A percentile compares a stretch with the other conserved stretches of the same genome.
phyloP scores from a whole-genome alignment of 2,888 invertebrate genomes.

The Muscina levida region DNA sequence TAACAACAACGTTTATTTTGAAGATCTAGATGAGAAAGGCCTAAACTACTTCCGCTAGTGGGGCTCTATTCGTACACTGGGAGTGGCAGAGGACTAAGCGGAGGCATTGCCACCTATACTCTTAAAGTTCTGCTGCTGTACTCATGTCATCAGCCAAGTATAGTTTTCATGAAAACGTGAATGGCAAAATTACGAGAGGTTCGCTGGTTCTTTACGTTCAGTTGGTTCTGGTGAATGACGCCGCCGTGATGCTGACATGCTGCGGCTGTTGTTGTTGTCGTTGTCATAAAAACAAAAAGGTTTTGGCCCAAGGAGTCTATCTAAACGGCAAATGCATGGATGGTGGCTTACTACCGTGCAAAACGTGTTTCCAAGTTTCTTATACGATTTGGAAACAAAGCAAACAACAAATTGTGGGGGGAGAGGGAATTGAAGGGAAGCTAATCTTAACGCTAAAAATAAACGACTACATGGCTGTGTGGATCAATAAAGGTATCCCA shows the following conservation, averaged over 20 bases:
- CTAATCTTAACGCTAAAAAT: slow-evolving; percentile 8
- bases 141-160: slow-evolving; percentile 9
- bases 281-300: no score
- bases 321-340: neutral
- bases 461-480: neutral
- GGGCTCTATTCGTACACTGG: no score
- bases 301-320: neutral
- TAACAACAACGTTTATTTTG: slow-evolving; percentile 21
- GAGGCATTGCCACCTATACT: neutral
- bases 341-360: slow-evolving; percentile 25
- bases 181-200: slow-evolving; percentile 30
- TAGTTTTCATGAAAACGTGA: slow-evolving; percentile 29
- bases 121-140: neutral
- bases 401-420: neutral
- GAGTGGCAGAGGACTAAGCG: no score
- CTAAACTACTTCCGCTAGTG: slow-evolving; percentile 35
- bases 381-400: slow-evolving; percentile 9
- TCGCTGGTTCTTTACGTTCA: slow-evolving; percentile 1
- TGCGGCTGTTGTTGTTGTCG: slow-evolving; percentile 19
- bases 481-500: neutral
- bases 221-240: slow-evolving; percentile 36
- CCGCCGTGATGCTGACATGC: slow-evolving; percentile 12
- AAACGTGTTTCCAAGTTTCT: slow-evolving; percentile 53
- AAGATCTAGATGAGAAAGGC: slow-evolving; percentile 37
- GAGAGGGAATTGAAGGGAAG: neutral